Base-by-base conservation (phyloP, 2,797 vertebrate genomes). In the Hipposideros larvatus region DNA sequence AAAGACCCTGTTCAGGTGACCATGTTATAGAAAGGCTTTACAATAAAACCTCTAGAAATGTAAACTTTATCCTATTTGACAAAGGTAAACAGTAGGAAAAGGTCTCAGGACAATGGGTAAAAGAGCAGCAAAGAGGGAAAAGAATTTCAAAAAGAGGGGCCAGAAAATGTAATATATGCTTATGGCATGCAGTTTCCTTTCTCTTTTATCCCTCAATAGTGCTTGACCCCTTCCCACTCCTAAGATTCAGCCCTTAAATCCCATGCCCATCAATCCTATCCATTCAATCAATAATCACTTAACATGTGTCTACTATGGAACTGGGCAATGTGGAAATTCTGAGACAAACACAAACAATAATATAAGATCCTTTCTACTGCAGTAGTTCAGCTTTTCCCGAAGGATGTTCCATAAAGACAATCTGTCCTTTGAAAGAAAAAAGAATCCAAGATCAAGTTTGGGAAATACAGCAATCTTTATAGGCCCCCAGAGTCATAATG, bases 251-350 rank as follows among this genome's bases (percentile, higher is more conserved):
- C 51, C 26, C 78, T 89, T 85, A 75, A 57, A 95, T 71, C 28
- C 15, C 15, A 41, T 53, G 55, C 13, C 4, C 71, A 78, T 84
- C 79, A 74, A 74, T 83, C 48, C 21, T 75, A 82, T 11, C 59
- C 46, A 71, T n/a, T 92, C 80, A 71, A 63, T 87, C 83, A 88
- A 73, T 63, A 75, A 87, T 86, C 43, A 86, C 57, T 74, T 87
- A 68, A n/a, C 26, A 74, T 73, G 31, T 34, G 22, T 55, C 37
- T 28, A 57, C 51, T n/a, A 37, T 57, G 43, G 14, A 94, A 75
- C 43, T 55, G 53, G 15, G 48, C 70, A 51, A 87, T 78, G 53
- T 48, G 55, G 16, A 83, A 87, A 90, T 87, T 96, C 66, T 87
- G 18, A 82, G 75, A 79, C 48, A 59, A 68, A 82, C 78, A 77